Evolutionary conservation across 2,113 vertebrate species (phyloP).

Genomic region (Tetrao urogallus): DNA sequence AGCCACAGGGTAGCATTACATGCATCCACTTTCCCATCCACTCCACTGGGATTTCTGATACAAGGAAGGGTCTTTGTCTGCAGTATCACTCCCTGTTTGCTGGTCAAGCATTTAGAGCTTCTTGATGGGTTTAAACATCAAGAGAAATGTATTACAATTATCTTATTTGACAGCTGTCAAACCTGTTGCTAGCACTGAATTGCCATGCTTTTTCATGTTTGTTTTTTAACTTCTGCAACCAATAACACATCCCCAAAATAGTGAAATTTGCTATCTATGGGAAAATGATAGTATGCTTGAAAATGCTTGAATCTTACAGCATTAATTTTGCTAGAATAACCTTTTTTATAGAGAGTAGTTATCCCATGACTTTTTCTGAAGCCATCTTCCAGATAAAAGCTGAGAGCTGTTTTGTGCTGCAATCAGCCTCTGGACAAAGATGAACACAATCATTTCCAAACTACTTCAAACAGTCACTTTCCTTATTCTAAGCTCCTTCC

Average conservation of each 20-base stretch:
- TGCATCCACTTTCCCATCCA: not conserved
- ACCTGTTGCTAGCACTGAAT: not conserved
- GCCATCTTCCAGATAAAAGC: not conserved
- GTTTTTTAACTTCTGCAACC: not conserved
- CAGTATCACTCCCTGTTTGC: not conserved
- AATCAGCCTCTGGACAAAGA: not conserved
- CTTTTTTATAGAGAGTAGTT: not conserved
- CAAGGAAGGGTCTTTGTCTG: not conserved
- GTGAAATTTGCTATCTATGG: not conserved
- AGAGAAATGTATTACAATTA: not conserved
- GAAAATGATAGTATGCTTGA: not conserved
- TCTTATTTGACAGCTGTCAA: not conserved
- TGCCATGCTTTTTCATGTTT: rapidly evolving
- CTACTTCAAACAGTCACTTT: not conserved
- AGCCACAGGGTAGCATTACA: not conserved
- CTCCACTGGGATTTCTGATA: not conserved
- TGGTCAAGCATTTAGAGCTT: not conserved
- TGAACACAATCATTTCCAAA: not conserved
- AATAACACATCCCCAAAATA: not conserved
- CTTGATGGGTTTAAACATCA: not conserved
- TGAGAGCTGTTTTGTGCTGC: rapidly evolving
- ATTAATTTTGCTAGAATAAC: not conserved
- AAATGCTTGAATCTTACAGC: not conserved
- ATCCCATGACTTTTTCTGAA: not conserved
- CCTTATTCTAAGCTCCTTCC: not conserved